Percentiles rank a stretch among this genome's conserved stretches.
Conservation (phyloP, 2,797 vertebrate genomes). For the Poeciliopsis infans region DNA sequence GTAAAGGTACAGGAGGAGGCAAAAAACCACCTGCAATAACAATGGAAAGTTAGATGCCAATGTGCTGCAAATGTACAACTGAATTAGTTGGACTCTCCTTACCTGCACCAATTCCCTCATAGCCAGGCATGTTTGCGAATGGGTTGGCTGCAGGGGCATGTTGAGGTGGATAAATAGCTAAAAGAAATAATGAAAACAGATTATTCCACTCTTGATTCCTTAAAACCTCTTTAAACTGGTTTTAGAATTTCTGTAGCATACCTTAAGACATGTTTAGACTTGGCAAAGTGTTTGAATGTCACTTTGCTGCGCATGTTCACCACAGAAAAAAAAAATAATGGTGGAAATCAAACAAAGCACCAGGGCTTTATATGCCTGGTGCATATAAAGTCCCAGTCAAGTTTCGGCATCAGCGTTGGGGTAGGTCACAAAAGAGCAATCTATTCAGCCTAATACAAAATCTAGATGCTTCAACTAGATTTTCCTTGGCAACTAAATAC, state of each 20-base stretch:
- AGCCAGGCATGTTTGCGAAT: slow-evolving; percentile 60
- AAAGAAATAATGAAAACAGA: slow-evolving; percentile 11
- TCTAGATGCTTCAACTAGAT: neutral
- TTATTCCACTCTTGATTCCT: neutral
- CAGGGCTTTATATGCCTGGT: neutral
- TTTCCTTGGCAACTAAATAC: neutral
- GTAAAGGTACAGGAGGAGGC: slow-evolving; percentile 62
- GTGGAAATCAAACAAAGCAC: neutral
- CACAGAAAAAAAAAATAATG: neutral
- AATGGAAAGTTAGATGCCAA: neutral
- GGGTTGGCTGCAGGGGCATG: slow-evolving; percentile 38
- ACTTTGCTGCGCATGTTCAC: neutral
- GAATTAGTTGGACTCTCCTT: neutral
- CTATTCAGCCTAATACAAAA: neutral
- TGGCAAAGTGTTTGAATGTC: neutral
- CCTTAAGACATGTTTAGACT: neutral
- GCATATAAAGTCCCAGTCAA: neutral
- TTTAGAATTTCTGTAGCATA: neutral
- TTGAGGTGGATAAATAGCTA: slow-evolving; percentile 45
- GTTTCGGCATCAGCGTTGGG: neutral
- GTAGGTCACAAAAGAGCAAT: neutral
- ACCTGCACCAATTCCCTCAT: slow-evolving; percentile 64
- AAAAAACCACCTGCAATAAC: slow-evolving; percentile 64
- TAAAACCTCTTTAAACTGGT: neutral
- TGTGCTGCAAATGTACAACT: neutral